Percentiles rank a stretch among this genome's conserved stretches.
phyloP scores from a whole-genome alignment of 2,113 vertebrate species.

The Thinocorus orbignyianus region DNA sequence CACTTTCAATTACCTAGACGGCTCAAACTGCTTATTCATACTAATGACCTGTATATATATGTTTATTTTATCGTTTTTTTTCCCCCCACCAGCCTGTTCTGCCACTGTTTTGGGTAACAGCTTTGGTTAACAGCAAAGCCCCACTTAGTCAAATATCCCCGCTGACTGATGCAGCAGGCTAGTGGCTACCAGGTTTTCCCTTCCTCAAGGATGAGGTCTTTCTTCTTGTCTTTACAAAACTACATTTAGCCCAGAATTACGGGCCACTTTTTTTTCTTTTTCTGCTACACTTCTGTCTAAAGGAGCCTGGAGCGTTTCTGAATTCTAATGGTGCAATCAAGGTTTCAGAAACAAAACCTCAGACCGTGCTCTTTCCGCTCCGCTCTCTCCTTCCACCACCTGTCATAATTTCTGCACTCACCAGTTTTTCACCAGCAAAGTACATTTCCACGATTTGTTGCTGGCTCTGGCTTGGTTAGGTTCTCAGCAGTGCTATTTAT shows the following conservation, averaged over 20 bases:
- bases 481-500: constrained; percentile 8
- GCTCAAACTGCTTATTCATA: background rate
- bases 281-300: background rate
- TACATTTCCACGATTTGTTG: background rate
- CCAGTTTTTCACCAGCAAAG: background rate
- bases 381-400: background rate
- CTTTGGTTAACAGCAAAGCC: background rate
- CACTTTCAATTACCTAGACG: background rate
- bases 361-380: background rate
- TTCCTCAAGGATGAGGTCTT: background rate
- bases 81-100: background rate
- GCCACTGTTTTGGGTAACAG: background rate
- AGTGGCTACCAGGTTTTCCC: background rate
- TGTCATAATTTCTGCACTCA: background rate
- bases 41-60: background rate
- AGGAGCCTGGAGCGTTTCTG: background rate
- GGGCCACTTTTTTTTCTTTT: background rate
- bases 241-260: background rate
- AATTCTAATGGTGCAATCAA: background rate
- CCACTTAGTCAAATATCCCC: background rate
- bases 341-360: background rate
- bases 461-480: background rate
- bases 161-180: background rate
- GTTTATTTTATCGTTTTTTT: background rate
- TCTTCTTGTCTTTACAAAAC: background rate